phyloP scores from a whole-genome alignment of 2,797 vertebrate species.

The Sebastes wilsoni region DNA sequence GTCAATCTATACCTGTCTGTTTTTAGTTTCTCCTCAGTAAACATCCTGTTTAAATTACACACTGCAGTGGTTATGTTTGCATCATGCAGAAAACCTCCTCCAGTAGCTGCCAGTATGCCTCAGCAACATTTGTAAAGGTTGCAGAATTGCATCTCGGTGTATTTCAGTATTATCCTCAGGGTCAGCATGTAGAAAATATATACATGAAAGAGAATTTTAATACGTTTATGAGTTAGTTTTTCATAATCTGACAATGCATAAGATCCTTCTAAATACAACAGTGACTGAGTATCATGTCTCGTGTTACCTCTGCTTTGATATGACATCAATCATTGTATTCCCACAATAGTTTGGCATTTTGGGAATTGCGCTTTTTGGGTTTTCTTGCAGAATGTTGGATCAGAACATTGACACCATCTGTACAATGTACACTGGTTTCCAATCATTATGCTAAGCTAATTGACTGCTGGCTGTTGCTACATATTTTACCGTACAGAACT shows the following conservation, averaged over 20 bases:
- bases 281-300: not conserved
- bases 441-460: not conserved
- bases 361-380: not conserved
- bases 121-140: not conserved
- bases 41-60: slow-evolving; percentile 39
- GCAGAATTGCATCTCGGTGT: not conserved
- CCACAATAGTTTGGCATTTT: not conserved
- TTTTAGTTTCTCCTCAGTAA: slow-evolving; percentile 3
- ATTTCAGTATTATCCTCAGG: not conserved
- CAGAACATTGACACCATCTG: not conserved
- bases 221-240: not conserved
- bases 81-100: not conserved
- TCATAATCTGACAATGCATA: not conserved
- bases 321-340: not conserved
- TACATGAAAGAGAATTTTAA: not conserved
- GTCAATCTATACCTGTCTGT: not conserved
- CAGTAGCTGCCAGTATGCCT: not conserved
- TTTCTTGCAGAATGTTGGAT: not conserved
- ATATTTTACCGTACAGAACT: too few relatives aligned
- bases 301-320: not conserved
- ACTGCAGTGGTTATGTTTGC: slow-evolving; percentile 26
- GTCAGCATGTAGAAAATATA: not conserved
- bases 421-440: not conserved
- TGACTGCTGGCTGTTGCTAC: not conserved
- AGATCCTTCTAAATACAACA: not conserved